A percentile compares a stretch with the other conserved stretches of the same genome.
Conservation (phyloP, 2,888 invertebrate genomes). For the Hemaris fuciformis region DNA sequence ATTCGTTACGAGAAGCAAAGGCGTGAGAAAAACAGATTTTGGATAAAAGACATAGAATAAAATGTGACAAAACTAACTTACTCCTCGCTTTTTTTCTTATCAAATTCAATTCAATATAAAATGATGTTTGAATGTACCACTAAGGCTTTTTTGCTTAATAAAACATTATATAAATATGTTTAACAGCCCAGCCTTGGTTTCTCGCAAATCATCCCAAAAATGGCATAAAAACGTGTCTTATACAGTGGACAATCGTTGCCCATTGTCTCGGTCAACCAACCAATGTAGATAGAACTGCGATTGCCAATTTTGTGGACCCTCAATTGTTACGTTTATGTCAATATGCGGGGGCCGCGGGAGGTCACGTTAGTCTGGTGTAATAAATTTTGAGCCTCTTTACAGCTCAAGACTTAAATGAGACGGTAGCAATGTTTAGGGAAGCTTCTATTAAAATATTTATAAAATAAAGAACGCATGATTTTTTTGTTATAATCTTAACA, state of each 20-base stretch:
- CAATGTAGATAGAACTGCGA: not conserved
- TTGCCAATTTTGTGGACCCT: not conserved
- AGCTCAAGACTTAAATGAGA: conserved; percentile 1
- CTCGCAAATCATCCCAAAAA: conserved; percentile 18
- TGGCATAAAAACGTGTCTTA: conserved; percentile 15
- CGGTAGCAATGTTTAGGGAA: too few species aligned
- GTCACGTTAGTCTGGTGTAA: not conserved
- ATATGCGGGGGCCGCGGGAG: conserved; percentile 4
- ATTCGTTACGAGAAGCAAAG: too few species aligned
- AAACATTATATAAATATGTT: not conserved
- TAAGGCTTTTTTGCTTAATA: not conserved
- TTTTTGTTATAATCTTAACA: too few species aligned
- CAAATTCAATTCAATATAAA: too few species aligned
- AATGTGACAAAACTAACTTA: too few species aligned
- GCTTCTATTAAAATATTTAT: too few species aligned
- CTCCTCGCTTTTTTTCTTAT: too few species aligned
- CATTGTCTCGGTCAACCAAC: conserved; percentile 13
- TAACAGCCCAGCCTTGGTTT: conserved; percentile 5
- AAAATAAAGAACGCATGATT: too few species aligned
- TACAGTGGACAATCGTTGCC: conserved; percentile 16
- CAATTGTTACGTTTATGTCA: conserved; percentile 9
- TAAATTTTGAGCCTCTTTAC: not conserved
- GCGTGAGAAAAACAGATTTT: not conserved
- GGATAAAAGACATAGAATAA: too few species aligned
- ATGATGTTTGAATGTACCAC: not conserved